phyloP scores from a whole-genome alignment of 2,797 vertebrate species.

The Sebastes jordani region DNA sequence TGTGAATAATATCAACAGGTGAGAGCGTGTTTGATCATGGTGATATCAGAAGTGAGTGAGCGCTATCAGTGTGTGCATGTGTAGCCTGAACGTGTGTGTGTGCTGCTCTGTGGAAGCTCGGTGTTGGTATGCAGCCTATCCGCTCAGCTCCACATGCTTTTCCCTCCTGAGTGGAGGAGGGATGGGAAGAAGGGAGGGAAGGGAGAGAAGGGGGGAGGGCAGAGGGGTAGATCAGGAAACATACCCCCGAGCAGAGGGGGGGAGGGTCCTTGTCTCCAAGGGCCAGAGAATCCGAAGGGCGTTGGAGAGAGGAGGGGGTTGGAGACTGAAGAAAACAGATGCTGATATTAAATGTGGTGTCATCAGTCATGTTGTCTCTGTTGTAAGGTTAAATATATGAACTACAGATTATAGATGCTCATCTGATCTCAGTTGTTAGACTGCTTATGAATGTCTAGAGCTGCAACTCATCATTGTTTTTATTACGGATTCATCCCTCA shows the following conservation, averaged over 20 bases:
- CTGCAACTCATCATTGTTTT: not conserved
- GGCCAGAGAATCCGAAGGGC: slow-evolving; percentile 17
- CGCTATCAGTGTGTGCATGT: not conserved
- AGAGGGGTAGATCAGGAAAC: slow-evolving; percentile 23
- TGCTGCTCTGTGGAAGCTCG: slow-evolving; percentile 32
- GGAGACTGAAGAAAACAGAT: not conserved
- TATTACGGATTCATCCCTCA: not conserved
- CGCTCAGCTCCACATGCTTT: slow-evolving; percentile 49
- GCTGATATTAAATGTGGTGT: slow-evolving; percentile 16
- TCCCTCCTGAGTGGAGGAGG: slow-evolving; percentile 54
- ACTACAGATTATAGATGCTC: not conserved
- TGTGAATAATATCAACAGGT: slow-evolving; percentile 34
- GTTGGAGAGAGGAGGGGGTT: slow-evolving; percentile 20
- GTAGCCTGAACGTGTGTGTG: slow-evolving; percentile 13
- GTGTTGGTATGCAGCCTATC: slow-evolving; percentile 63
- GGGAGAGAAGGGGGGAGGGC: not conserved
- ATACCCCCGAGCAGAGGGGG: slow-evolving; percentile 46
- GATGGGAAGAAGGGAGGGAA: not conserved
- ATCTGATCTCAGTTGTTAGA: not conserved
- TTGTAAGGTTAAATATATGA: slow-evolving; percentile 7
- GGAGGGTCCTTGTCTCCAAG: slow-evolving; percentile 14
- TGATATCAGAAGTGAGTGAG: slow-evolving; percentile 20
- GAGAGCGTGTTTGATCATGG: slow-evolving; percentile 16
- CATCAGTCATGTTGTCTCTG: slow-evolving; percentile 26
- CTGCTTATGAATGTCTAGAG: not conserved